phyloP scores from a whole-genome alignment of 2,797 vertebrate species.

The Premnoplex brunnescens region DNA sequence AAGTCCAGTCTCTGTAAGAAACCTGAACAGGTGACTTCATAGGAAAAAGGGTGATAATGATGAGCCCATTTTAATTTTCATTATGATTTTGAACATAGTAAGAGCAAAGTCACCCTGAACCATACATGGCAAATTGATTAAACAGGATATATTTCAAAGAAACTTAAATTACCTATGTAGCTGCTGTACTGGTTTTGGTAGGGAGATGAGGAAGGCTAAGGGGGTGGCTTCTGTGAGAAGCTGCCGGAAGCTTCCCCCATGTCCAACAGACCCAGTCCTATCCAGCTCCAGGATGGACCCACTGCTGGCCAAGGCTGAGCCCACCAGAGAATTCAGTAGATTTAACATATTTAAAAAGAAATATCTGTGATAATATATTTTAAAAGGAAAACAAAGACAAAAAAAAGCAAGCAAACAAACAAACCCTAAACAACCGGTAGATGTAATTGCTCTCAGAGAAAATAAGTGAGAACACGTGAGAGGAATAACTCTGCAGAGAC shows the following conservation, averaged over 20 bases:
- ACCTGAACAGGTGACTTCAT: not conserved
- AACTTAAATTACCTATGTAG: not conserved
- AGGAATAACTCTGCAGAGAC: not conserved
- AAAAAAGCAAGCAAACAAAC: not conserved
- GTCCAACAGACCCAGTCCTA: not conserved
- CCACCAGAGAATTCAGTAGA: not conserved
- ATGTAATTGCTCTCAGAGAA: not conserved
- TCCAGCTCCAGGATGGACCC: too few relatives aligned
- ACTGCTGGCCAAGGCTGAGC: not conserved
- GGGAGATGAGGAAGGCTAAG: too few relatives aligned
- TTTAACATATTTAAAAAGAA: not conserved
- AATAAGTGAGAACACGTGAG: not conserved
- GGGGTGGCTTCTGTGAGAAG: not conserved
- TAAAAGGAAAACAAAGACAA: not conserved
- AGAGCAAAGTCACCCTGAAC: not conserved
- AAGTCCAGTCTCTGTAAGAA: not conserved
- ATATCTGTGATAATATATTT: not conserved
- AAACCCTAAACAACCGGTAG: too few relatives aligned
- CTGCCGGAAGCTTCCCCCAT: not conserved
- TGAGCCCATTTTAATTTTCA: not conserved
- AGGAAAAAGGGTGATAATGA: not conserved
- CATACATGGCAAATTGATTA: not conserved
- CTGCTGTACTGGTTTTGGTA: not conserved
- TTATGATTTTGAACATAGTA: not conserved
- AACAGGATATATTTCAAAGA: not conserved